Evolutionary conservation across 2,797 vertebrate genomes (phyloP), one percentile per base, ranked within the genome.

Genomic region (Poecilia velifera): DNA sequence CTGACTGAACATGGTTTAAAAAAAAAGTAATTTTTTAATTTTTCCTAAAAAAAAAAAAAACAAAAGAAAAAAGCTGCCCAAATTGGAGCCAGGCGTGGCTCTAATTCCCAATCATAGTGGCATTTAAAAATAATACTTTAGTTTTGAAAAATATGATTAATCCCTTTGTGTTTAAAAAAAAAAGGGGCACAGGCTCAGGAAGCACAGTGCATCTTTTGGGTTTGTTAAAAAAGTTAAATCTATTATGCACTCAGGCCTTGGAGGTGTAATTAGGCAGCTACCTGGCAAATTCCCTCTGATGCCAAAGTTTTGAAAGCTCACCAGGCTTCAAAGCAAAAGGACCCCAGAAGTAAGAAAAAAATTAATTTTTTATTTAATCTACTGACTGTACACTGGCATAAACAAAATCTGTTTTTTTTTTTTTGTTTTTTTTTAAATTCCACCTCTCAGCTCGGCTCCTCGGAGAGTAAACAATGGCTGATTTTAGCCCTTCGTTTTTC

Each of bases 241-340:
- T 75, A 77, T 87, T 75, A 76, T 76, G 89, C 81, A 87, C 81
- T 57, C 76, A 72, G 76, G 77, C 84, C 87, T 91, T 87, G 85
- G 81, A 93, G 89, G 85, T 82, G 84, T 91, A 91, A 94, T 94
- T 93, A 94, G 80, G 86, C 72, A 82, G 79, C 85, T 93, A 87
- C 92, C 90, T 93, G 87, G 89, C 76, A 90, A 87, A 90, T 84
- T 80, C 80, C 82, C 84, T 94, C 87, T 88, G 86, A 94, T 91
- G 85, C 73, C 78, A 71, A 83, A 53, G 73, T 89, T 93, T 92
- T 93, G 85, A 93, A 92, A 93, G 88, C 81, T 73, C 84, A 76
- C 78, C 73, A 59, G 81, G 85, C 88, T 92, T 91, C 84, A 86
- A 90, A 90, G 88, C 18, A 74, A 85, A 84, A 90, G 75, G 77